Evolutionary conservation across 2,113 vertebrate species (phyloP).

Genomic region (Stigmatopora nigra): DNA sequence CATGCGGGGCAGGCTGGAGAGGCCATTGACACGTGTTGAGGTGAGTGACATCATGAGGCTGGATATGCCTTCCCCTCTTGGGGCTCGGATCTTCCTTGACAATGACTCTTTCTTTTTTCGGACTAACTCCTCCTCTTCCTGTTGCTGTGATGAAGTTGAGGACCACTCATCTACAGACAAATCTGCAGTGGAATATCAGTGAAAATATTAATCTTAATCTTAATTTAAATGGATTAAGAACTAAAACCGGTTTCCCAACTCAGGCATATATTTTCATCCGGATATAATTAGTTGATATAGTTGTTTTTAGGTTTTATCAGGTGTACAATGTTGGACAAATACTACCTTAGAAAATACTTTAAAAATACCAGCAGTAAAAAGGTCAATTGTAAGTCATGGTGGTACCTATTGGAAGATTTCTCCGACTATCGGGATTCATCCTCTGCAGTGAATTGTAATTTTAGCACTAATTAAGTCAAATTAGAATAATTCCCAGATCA

Average conservation of each 20-base stretch:
- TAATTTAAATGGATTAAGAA: background rate
- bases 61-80: conserved; percentile 81
- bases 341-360: background rate
- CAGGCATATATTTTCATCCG: background rate
- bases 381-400: too few species aligned
- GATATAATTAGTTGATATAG: background rate
- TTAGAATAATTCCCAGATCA: background rate
- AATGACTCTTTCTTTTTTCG: conserved; percentile 69
- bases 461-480: background rate
- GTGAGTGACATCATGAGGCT: conserved; percentile 84
- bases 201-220: conserved; percentile 1
- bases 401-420: background rate
- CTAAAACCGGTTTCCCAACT: background rate
- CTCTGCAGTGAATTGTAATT: background rate
- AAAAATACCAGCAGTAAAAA: background rate
- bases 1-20: conserved; percentile 54
- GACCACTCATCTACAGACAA: conserved; percentile 66
- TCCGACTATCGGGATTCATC: background rate
- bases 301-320: background rate
- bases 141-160: conserved; percentile 65
- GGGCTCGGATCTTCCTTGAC: conserved; percentile 80
- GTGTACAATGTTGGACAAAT: background rate
- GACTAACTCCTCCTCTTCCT: conserved; percentile 64
- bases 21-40: conserved; percentile 62
- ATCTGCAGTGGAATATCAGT: conserved; percentile 41